Conservation (phyloP, 2,797 vertebrate species). For the Phoebastria nigripes region DNA sequence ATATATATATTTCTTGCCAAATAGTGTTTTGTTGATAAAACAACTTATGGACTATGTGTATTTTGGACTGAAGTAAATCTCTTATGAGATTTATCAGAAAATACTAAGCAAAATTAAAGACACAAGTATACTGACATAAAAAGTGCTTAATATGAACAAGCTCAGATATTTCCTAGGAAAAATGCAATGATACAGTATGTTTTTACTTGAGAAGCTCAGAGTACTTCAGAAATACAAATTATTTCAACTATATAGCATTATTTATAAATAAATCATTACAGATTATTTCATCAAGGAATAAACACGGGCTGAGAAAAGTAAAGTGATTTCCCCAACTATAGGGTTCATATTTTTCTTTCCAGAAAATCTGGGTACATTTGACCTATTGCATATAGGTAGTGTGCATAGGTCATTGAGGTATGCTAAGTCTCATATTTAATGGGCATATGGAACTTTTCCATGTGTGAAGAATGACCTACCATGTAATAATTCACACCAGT, state of each 20-base stretch:
- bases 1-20: conserved; percentile 25
- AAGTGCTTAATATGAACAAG: not conserved
- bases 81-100: not conserved
- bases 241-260: not conserved
- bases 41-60: not conserved
- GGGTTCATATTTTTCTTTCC: not conserved
- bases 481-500: not conserved
- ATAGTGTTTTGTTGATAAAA: not conserved
- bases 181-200: not conserved
- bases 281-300: not conserved
- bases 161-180: not conserved
- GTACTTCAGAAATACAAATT: not conserved
- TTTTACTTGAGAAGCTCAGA: not conserved
- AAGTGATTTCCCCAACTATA: not conserved
- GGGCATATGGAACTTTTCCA: not conserved
- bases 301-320: not conserved
- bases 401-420: not conserved
- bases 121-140: not conserved
- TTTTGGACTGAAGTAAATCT: not conserved
- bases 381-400: not conserved
- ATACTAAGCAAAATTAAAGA: not conserved
- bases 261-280: not conserved
- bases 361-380: not conserved
- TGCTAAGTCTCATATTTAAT: not conserved
- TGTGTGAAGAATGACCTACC: not conserved